These are phyloP conservation scores for Carassius carassius DNA, from an alignment of 2,113 vertebrate species.

Conservation along the genomic window DNA sequence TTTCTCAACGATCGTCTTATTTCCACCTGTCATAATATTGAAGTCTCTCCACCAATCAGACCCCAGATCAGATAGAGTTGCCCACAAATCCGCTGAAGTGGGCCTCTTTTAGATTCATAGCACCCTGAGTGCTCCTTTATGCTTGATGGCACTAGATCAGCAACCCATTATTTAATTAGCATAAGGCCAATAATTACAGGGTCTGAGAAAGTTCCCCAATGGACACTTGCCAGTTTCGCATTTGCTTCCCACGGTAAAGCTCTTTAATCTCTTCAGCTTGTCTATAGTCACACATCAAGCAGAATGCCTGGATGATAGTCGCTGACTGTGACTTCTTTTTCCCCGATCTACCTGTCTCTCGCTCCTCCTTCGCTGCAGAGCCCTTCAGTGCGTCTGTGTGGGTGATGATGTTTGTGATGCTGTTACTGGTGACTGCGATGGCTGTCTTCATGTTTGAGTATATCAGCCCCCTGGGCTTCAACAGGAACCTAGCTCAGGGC, in stretches of 20 bases:
- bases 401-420: conserved; percentile 99
- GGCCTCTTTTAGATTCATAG: conserved; percentile 33
- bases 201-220: conserved; percentile 62
- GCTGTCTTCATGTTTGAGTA: conserved; percentile 99
- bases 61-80: background rate
- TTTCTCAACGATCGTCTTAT: background rate
- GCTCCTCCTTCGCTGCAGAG: conserved; percentile 74
- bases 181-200: conserved; percentile 69
- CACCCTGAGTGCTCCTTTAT: conserved; percentile 35
- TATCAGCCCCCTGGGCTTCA: conserved; percentile 97
- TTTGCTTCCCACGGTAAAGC: conserved; percentile 48
- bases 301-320: conserved; percentile 70
- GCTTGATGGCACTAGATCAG: conserved; percentile 31
- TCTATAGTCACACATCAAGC: conserved; percentile 55
- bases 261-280: conserved; percentile 70
- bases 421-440: conserved; percentile 94
- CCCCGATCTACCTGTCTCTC: conserved; percentile 41
- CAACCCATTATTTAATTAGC: conserved; percentile 54
- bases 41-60: background rate
- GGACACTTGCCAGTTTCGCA: conserved; percentile 60
- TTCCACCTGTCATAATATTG: conserved; percentile 34
- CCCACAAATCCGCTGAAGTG: conserved; percentile 14
- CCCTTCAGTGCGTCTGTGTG: conserved; percentile 99
- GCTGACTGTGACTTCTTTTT: conserved; percentile 67
- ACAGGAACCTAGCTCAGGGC: conserved; percentile 93